Evolutionary conservation across 2,888 invertebrate genomes (phyloP).

Genomic region (Stramonita haemastoma): DNA sequence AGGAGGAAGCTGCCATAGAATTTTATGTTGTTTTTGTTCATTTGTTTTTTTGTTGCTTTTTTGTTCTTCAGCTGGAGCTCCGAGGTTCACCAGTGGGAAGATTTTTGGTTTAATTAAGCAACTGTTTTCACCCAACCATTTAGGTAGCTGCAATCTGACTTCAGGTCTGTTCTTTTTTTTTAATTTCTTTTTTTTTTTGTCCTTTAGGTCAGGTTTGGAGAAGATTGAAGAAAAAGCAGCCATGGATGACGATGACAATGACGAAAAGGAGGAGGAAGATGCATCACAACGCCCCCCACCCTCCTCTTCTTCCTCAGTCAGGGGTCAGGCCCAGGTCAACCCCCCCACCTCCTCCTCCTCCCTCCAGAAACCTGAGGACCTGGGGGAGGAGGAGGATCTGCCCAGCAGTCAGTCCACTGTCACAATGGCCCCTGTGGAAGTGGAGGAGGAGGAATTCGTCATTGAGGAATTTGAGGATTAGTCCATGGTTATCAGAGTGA

Average conservation of each 20-base stretch:
- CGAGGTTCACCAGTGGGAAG: neutral
- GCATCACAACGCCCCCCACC: neutral
- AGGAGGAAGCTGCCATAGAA: neutral
- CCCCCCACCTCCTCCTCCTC: neutral
- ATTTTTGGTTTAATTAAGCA: neutral
- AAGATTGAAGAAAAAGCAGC: slow-evolving; percentile 65
- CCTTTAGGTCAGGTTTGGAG: slow-evolving; percentile 54
- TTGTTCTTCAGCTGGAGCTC: neutral
- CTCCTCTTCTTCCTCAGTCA: neutral
- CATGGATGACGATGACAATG: slow-evolving; percentile 50
- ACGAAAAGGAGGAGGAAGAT: neutral
- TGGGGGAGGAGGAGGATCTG: slow-evolving; percentile 52
- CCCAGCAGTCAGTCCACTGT: slow-evolving; percentile 65
- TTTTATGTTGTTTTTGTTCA: too few species aligned
- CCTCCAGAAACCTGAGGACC: neutral
- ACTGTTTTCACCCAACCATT: neutral
- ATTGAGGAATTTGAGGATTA: slow-evolving; percentile 68
- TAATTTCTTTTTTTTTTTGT: neutral
- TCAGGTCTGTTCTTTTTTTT: too few species aligned
- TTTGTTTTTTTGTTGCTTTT: too few species aligned
- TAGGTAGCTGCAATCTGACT: too few species aligned
- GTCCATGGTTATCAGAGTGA: too few species aligned
- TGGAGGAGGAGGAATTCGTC: slow-evolving; percentile 60
- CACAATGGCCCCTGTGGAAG: slow-evolving; percentile 53
- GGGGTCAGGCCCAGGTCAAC: neutral